Base-by-base conservation (phyloP, 2,888 invertebrate genomes). In the Scaptomyza flava region DNA sequence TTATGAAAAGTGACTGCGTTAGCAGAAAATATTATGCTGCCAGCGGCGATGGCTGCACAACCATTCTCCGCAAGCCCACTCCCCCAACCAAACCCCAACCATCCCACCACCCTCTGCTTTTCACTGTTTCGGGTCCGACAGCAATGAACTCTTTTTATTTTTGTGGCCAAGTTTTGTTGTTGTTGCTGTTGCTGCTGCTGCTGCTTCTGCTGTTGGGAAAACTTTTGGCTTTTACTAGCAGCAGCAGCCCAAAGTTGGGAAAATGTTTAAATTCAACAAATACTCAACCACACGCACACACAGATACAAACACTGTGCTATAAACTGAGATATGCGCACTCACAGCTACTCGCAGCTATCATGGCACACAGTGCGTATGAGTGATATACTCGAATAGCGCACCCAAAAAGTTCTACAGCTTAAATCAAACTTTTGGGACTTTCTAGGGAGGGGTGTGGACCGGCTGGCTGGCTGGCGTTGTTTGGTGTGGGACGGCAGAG, bases 21-120 rank as follows among this genome's bases (percentile, higher is more conserved):
- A 88, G 82, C 82, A 88, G 81, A 83, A 83, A 83, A 83, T 83
- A 83, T 83, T 83, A 88, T 88, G 82, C 82, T 88, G 82, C 82
- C 87, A 88, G 68, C 69, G 82, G 82, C 88, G 77, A 79, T 82
- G 75, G 68, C 82, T 63, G 57, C 62, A 66, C 53, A 43, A 42
- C 48, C 53, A 57, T 47, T 30, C 45, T 23, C 56, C 56, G 2
- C 45, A 45, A 17, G 23, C 17, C 34, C 8, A 1, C 3, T n/a
- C 47, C 14, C 27, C 17, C 31, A 6, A 0, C 3, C 47, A 0
- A 14, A 0, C 0, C 53, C 17, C 2, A 6, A 20, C 23, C 23
- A 5, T 1, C 6, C 9, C 47, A 7, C 36, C 27, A 36, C 47
- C 27, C 48, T 38, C 47, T 33, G 33, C 6, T 1, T 2, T 47